phyloP scores from a whole-genome alignment of 2,113 vertebrate genomes.

The Furnarius figulus region DNA sequence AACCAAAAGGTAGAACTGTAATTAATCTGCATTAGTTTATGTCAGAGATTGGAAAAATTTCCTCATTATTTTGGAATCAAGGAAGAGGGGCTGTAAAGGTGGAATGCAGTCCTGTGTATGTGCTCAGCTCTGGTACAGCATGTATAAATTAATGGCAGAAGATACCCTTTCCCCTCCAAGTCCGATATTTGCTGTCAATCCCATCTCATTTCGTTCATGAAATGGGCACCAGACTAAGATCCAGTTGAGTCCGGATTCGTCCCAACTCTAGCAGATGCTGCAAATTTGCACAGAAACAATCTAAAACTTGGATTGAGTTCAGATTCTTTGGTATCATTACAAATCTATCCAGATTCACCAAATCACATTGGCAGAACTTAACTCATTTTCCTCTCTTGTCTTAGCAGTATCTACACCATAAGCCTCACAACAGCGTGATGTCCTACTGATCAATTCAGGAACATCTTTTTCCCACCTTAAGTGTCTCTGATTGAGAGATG shows the following conservation, averaged over 20 bases:
- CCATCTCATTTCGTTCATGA: not conserved
- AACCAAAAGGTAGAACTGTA: not conserved
- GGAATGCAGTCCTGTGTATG: not conserved
- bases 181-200: not conserved
- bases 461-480: conserved; percentile 1
- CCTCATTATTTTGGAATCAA: not conserved
- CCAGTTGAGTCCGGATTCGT: not conserved
- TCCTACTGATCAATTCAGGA: not conserved
- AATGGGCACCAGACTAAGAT: not conserved
- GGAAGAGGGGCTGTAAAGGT: not conserved
- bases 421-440: not conserved
- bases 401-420: not conserved
- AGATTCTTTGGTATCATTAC: not conserved
- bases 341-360: conserved; percentile 10
- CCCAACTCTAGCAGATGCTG: conserved; percentile 28
- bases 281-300: conserved; percentile 39
- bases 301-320: not conserved
- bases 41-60: not conserved
- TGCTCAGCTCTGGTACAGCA: not conserved
- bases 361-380: not conserved
- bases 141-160: not conserved
- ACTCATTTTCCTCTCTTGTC: not conserved
- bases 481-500: not conserved
- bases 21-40: not conserved
- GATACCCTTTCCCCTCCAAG: not conserved